A percentile compares a stretch with the other conserved stretches of the same genome.
These are phyloP conservation scores for Esox masquinongy DNA, from an alignment of 2,797 vertebrate genomes.

Conservation along the genomic window DNA sequence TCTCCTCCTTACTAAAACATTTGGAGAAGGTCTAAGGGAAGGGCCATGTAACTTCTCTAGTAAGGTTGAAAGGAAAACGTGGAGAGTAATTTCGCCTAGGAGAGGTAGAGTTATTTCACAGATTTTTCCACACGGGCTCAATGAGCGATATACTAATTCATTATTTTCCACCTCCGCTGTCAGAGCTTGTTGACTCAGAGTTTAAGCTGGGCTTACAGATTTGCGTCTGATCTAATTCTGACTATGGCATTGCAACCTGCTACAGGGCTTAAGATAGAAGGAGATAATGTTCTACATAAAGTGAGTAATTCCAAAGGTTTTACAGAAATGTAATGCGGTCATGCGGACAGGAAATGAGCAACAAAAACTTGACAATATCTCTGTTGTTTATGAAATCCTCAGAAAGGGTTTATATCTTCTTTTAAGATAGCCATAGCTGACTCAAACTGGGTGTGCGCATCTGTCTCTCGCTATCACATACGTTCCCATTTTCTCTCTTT, in stretches of 20 bases:
- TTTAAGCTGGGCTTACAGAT: constrained; percentile 53
- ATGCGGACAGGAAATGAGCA: not conserved
- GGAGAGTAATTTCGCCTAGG: no score
- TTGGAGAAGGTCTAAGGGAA: no score
- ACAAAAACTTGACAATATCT: not conserved
- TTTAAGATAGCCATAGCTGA: not conserved
- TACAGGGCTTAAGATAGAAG: constrained; percentile 13
- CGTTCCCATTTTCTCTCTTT: not conserved
- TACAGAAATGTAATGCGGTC: not conserved
- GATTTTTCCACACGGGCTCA: constrained; percentile 23
- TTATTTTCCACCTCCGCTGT: constrained; percentile 68
- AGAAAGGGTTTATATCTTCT: not conserved
- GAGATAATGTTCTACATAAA: constrained; percentile 21
- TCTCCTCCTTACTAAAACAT: no score
- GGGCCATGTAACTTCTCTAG: no score
- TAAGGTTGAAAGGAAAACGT: no score
- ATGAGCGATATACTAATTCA: constrained; percentile 26
- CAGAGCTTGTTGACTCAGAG: constrained; percentile 43
- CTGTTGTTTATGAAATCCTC: not conserved
- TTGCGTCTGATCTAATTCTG: constrained; percentile 45
- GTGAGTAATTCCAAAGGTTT: constrained; percentile 21
- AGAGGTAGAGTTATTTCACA: not conserved
- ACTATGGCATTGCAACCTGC: constrained; percentile 41
- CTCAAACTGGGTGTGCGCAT: not conserved
- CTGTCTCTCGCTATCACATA: not conserved